Evolutionary conservation across 2,797 vertebrate genomes (phyloP).

Genomic region (Sebastiscus albofasciatus): DNA sequence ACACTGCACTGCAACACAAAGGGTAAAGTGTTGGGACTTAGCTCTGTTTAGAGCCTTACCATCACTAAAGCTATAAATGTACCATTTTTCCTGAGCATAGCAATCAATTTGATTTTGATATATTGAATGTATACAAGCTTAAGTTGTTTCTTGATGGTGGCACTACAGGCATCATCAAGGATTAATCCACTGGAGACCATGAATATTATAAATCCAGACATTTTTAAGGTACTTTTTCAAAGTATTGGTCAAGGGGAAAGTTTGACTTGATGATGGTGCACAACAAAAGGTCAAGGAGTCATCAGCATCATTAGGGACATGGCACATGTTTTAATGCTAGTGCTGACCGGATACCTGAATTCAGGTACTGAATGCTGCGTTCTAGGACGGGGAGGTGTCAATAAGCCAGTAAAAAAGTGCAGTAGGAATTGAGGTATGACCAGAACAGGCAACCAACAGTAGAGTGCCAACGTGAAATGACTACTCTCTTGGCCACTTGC

Average conservation of each 20-base stretch:
- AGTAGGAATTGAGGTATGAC: conserved; percentile 2
- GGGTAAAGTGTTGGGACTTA: background rate
- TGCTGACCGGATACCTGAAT: background rate
- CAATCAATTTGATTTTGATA: background rate
- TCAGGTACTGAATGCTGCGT: background rate
- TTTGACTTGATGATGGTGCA: background rate
- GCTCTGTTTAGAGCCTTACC: background rate
- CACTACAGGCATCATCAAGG: background rate
- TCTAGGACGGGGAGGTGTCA: background rate
- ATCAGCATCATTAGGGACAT: background rate
- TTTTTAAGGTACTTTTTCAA: background rate
- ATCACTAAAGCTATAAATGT: background rate
- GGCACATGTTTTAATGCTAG: background rate
- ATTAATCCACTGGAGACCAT: background rate
- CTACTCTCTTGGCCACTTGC: conserved; percentile 9
- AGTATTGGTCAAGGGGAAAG: background rate
- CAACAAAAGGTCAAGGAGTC: background rate
- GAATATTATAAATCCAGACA: background rate
- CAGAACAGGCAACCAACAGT: conserved; percentile 24
- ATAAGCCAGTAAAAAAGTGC: background rate
- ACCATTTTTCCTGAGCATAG: background rate
- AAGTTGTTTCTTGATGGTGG: background rate
- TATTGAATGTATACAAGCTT: background rate
- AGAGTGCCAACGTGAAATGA: background rate
- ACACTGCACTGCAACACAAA: background rate